Conservation (phyloP, 2,888 invertebrate genomes). For the Norana najaformis region DNA sequence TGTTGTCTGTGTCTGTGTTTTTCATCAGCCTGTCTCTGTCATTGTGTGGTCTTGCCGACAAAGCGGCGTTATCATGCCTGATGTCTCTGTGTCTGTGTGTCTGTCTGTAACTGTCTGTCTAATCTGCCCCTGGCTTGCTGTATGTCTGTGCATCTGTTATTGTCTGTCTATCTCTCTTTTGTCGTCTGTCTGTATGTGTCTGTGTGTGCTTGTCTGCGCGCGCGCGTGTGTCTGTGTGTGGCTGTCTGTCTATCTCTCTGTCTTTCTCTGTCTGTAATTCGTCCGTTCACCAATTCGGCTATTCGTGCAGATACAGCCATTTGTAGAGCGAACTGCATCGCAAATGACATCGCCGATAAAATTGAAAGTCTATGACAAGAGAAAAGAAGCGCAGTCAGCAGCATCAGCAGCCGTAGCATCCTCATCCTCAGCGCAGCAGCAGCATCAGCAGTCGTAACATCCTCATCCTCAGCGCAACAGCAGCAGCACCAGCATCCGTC, state of each 20-base stretch:
- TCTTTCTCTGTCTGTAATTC: no score
- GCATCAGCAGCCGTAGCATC: background rate
- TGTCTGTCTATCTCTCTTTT: no score
- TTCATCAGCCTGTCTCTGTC: background rate
- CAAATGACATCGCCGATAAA: conserved; percentile 7
- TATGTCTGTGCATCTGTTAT: no score
- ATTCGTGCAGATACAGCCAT: background rate
- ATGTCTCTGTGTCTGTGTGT: background rate
- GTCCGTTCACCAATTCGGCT: background rate
- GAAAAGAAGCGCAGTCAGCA: background rate
- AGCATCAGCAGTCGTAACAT: background rate
- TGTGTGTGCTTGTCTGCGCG: no score
- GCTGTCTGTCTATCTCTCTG: no score
- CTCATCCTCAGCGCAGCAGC: background rate
- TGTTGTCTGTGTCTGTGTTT: no score
- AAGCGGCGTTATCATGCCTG: no score
- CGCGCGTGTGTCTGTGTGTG: no score
- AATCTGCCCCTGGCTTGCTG: no score
- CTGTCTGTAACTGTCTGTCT: no score
- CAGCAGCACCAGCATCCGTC: background rate
- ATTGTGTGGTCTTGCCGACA: no score
- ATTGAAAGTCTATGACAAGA: conserved; percentile 13
- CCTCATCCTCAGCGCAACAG: background rate
- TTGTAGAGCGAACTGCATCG: conserved; percentile 13
- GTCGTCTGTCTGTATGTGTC: no score